A percentile compares a stretch with the other conserved stretches of the same genome.
Conservation (phyloP, 2,888 invertebrate genomes). For the Diogma glabrata region DNA sequence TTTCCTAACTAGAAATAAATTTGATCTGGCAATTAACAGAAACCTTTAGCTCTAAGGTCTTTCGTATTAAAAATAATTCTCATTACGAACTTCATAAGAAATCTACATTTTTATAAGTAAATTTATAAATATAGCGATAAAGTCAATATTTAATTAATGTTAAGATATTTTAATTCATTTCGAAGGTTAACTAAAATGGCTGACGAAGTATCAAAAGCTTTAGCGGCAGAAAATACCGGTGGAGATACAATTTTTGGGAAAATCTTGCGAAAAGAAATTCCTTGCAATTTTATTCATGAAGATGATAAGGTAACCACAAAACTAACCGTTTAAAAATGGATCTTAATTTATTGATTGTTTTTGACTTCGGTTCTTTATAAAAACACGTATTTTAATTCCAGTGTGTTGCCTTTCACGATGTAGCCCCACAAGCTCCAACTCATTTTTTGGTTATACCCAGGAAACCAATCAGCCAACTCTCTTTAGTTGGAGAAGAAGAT, state of each 20-base stretch:
- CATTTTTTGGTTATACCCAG: constrained; percentile 80
- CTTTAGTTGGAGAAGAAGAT: constrained; percentile 48
- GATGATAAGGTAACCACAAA: constrained; percentile 43
- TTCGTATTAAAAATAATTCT: no score
- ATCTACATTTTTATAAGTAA: no score
- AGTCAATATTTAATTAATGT: no score
- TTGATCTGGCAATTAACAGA: no score
- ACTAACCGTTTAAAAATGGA: background rate
- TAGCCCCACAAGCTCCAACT: constrained; percentile 67
- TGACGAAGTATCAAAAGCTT: constrained; percentile 5
- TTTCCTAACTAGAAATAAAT: no score
- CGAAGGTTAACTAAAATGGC: background rate
- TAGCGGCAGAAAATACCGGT: constrained; percentile 24
- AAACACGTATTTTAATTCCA: constrained; percentile 20
- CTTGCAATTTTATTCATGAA: constrained; percentile 71
- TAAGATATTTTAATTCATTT: no score
- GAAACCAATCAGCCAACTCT: constrained; percentile 42
- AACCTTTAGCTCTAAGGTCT: no score
- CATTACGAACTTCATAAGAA: no score
- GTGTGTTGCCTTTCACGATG: constrained; percentile 71
- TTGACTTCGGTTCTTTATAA: no score
- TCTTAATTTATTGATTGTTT: no score
- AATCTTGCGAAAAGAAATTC: constrained; percentile 65
- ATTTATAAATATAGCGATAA: no score
- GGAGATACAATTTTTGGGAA: constrained; percentile 62